A percentile compares a stretch with the other conserved stretches of the same genome.
These are phyloP conservation scores for Genyomyrus donnyi DNA, from an alignment of 2,113 vertebrate species.

Conservation along the genomic window DNA sequence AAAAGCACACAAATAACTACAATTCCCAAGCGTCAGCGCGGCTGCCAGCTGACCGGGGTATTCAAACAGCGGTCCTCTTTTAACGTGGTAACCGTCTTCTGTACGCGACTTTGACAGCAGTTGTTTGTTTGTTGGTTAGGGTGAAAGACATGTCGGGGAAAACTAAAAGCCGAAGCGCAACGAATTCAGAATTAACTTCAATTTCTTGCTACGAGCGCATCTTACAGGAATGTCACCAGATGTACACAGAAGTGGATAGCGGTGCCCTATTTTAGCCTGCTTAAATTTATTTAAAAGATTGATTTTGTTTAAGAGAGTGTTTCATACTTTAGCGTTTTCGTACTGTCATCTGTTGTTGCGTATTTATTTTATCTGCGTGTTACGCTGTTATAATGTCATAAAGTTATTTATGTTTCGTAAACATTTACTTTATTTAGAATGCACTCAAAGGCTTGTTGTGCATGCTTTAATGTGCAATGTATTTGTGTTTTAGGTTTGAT, in stretches of 20 bases:
- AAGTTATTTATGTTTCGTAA: not conserved
- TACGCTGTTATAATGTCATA: not conserved
- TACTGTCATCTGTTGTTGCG: not conserved
- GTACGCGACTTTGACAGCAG: not conserved
- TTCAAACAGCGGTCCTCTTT: not conserved
- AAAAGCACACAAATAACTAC: not conserved
- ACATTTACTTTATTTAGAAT: not conserved
- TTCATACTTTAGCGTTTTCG: not conserved
- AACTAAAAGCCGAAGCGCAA: conserved; percentile 57
- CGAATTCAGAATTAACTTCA: conserved; percentile 53
- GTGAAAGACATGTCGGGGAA: conserved; percentile 60
- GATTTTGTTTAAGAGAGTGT: not conserved
- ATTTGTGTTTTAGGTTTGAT: conserved; percentile 55
- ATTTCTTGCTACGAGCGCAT: conserved; percentile 67
- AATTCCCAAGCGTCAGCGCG: not conserved
- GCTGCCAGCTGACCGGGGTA: not conserved
- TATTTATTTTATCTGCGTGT: not conserved
- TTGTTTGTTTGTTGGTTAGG: not conserved
- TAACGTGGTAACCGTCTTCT: not conserved
- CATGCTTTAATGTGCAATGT: not conserved
- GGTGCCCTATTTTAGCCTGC: conserved; percentile 30
- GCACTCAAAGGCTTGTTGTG: not conserved
- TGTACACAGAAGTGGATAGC: conserved; percentile 66
- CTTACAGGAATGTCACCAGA: conserved; percentile 64
- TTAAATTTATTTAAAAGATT: not conserved